These are phyloP conservation scores for Epinephelus cyanopodus DNA, from an alignment of 2,113 vertebrate genomes.

Conservation along the genomic window DNA sequence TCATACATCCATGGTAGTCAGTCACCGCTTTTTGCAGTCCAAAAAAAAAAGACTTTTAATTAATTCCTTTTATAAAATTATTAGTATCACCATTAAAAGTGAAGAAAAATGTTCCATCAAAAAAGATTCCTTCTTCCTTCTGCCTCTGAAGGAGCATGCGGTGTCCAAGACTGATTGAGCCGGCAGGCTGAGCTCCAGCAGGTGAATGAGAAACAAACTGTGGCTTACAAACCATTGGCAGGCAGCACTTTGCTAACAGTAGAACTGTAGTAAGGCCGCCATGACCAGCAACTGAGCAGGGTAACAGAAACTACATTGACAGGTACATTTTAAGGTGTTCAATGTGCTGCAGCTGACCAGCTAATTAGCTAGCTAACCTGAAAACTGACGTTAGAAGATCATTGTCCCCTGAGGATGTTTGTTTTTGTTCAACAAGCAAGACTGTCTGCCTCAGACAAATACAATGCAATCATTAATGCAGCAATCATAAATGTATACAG, in stretches of 20 bases:
- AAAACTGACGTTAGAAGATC: not conserved
- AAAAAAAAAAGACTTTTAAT: not conserved
- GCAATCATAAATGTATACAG: not conserved
- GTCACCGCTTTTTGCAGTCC: not conserved
- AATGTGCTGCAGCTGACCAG: conserved; percentile 2
- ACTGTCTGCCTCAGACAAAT: not conserved
- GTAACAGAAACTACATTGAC: not conserved
- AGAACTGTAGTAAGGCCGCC: not conserved
- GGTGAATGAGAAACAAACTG: conserved; percentile 1
- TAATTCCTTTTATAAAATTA: too few species aligned
- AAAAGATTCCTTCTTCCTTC: not conserved
- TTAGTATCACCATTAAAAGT: too few species aligned
- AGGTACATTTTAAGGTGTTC: not conserved
- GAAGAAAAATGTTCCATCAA: too few species aligned
- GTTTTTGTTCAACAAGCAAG: not conserved
- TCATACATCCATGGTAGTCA: too few species aligned
- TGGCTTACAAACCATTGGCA: not conserved
- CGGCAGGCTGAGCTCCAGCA: not conserved
- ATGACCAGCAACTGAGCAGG: not conserved
- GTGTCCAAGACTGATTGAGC: not conserved
- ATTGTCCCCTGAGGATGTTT: not conserved
- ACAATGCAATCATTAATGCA: too few species aligned
- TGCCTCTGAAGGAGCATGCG: not conserved
- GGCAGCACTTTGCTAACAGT: not conserved
- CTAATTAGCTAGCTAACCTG: not conserved